These are phyloP conservation scores for Gymnodraco acuticeps DNA, from an alignment of 2,797 vertebrate species.

Conservation along the genomic window DNA sequence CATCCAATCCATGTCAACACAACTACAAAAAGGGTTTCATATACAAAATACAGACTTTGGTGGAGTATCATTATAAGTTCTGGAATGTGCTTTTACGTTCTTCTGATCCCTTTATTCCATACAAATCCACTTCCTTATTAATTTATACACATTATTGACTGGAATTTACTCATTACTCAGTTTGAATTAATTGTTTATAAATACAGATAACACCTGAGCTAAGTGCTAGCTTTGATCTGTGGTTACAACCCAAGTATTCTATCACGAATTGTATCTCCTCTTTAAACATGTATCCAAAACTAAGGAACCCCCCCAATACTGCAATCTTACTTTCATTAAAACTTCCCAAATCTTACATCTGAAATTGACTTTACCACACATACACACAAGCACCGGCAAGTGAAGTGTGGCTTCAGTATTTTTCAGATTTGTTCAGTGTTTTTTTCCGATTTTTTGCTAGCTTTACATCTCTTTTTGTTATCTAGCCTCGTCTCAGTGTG, in stretches of 20 bases:
- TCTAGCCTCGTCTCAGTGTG: constrained; percentile 16
- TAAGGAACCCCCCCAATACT: constrained; percentile 24
- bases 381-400: constrained; percentile 12
- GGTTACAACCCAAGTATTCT: constrained; percentile 43
- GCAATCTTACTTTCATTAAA: constrained; percentile 29
- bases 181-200: constrained; percentile 55
- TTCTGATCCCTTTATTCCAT: not conserved
- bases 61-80: not conserved
- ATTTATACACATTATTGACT: constrained; percentile 24
- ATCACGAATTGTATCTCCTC: constrained; percentile 56
- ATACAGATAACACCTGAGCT: constrained; percentile 45
- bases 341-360: constrained; percentile 38
- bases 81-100: not conserved
- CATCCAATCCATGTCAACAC: not conserved
- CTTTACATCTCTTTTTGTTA: constrained; percentile 47
- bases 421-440: not conserved
- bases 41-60: too few relatives aligned
- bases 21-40: not conserved
- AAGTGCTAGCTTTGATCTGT: constrained; percentile 14
- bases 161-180: constrained; percentile 48
- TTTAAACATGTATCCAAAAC: constrained; percentile 25
- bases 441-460: constrained; percentile 38
- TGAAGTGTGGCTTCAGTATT: constrained; percentile 14
- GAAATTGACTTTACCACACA: constrained; percentile 17
- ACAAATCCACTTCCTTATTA: constrained; percentile 17